Evolutionary conservation across 2,797 vertebrate genomes (phyloP).

Genomic region (Miichthys miiuy): DNA sequence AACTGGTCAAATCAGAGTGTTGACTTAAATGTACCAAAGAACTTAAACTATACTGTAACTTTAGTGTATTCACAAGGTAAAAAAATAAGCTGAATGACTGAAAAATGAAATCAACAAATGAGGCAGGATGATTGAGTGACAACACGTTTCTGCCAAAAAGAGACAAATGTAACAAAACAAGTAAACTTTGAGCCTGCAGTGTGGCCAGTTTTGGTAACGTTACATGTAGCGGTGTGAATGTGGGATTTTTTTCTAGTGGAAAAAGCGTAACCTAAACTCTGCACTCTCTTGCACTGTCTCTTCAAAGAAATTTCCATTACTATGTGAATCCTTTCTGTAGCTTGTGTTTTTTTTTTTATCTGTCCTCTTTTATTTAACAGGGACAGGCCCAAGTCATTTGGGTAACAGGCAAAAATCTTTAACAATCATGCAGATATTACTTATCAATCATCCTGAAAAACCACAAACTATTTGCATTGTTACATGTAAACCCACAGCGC

Average conservation of each 20-base stretch:
- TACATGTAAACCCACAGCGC: conserved; percentile 39
- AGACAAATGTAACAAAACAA: conserved; percentile 46
- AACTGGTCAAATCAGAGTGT: conserved; percentile 25
- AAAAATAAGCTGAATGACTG: background rate
- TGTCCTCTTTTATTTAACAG: conserved; percentile 21
- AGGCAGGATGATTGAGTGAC: conserved; percentile 9
- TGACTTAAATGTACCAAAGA: conserved; percentile 21
- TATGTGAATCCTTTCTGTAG: background rate
- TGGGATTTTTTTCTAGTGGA: background rate
- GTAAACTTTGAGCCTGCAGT: conserved; percentile 26
- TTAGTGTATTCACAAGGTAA: conserved; percentile 29
- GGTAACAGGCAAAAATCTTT: conserved; percentile 45
- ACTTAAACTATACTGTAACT: conserved; percentile 16
- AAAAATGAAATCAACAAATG: conserved; percentile 25
- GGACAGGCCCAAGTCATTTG: conserved; percentile 25
- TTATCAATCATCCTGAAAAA: conserved; percentile 41
- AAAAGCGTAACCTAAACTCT: conserved; percentile 22
- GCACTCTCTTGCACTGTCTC: conserved; percentile 13
- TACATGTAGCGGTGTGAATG: conserved; percentile 24
- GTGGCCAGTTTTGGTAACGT: conserved; percentile 33
- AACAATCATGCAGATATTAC: conserved; percentile 47
- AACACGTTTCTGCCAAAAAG: conserved; percentile 5
- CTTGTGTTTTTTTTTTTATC: conserved; percentile 1
- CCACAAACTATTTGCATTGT: conserved; percentile 40
- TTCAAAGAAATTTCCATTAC: conserved; percentile 13